Percentiles rank a stretch among this genome's conserved stretches.
phyloP scores from a whole-genome alignment of 2,113 vertebrate genomes.

The Pungitius pungitius region DNA sequence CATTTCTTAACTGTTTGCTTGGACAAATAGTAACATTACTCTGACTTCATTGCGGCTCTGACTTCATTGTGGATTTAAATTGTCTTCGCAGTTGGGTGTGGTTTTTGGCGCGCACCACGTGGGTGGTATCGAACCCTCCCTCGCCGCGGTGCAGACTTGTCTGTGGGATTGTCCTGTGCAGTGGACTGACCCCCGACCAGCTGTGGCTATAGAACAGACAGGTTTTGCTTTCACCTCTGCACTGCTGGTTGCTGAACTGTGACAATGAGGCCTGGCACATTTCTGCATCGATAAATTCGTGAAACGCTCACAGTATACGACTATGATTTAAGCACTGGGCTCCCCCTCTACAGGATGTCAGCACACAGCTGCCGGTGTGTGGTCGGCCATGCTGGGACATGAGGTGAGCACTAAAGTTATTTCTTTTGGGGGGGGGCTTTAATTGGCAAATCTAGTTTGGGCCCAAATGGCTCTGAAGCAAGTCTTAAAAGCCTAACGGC shows the following conservation, averaged over 20 bases:
- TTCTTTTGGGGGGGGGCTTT: neutral
- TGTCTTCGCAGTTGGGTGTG: neutral
- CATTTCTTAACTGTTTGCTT: no score
- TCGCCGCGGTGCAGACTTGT: constrained; percentile 3
- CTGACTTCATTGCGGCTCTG: no score
- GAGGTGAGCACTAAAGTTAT: constrained; percentile 18
- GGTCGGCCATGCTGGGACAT: neutral
- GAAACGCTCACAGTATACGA: neutral
- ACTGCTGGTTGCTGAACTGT: constrained; percentile 53
- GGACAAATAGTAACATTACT: no score
- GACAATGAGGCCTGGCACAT: constrained; percentile 81
- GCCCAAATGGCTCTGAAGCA: no score
- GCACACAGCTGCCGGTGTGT: neutral
- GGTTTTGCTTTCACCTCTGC: constrained; percentile 79
- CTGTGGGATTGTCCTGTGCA: constrained; percentile 32
- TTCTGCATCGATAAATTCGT: fast-evolving
- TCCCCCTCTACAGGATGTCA: constrained; percentile 15
- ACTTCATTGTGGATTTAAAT: neutral
- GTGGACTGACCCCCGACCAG: constrained; percentile 46
- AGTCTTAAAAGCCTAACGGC: no score
- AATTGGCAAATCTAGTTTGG: no score
- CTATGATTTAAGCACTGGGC: no score
- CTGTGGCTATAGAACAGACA: constrained; percentile 68
- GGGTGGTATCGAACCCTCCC: neutral
- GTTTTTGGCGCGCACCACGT: neutral